Evolutionary conservation across 2,888 invertebrate species (phyloP).

Genomic region (Ormyrus labotus): DNA sequence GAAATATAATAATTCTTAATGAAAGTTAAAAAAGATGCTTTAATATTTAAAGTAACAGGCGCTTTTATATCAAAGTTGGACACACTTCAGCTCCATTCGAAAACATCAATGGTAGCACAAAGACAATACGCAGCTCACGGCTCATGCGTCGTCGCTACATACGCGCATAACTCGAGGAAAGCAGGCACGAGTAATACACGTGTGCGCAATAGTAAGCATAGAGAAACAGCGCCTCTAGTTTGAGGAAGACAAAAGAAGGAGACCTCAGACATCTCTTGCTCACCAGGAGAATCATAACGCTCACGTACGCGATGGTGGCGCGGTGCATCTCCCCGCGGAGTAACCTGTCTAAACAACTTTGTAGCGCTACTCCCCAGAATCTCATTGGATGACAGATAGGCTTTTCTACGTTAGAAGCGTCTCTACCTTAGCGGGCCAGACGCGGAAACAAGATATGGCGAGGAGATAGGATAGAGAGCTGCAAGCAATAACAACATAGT

Average conservation of each 20-base stretch:
- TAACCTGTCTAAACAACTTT: conserved; percentile 68
- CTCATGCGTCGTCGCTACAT: no score
- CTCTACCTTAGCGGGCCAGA: not conserved
- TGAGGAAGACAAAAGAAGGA: not conserved
- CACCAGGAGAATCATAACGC: conserved; percentile 39
- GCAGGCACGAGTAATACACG: no score
- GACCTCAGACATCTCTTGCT: not conserved
- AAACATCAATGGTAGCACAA: no score
- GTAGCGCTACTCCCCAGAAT: conserved; percentile 59
- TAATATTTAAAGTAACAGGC: no score
- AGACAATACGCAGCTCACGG: no score
- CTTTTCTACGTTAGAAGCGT: conserved; percentile 57
- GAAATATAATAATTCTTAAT: no score
- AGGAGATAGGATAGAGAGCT: conserved; percentile 22
- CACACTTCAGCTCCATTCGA: no score
- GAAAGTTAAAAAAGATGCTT: no score
- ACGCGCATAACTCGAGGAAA: no score
- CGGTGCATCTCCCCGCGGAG: conserved; percentile 57
- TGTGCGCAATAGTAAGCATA: no score
- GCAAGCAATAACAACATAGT: conserved; percentile 37
- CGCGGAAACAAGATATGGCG: conserved; percentile 40
- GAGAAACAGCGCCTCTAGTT: no score
- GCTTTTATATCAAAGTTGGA: no score
- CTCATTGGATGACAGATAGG: conserved; percentile 68
- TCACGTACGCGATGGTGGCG: not conserved